These are phyloP conservation scores for Pseudachorutes palmiensis DNA, from an alignment of 1,140 invertebrate species.

Conservation along the genomic window DNA sequence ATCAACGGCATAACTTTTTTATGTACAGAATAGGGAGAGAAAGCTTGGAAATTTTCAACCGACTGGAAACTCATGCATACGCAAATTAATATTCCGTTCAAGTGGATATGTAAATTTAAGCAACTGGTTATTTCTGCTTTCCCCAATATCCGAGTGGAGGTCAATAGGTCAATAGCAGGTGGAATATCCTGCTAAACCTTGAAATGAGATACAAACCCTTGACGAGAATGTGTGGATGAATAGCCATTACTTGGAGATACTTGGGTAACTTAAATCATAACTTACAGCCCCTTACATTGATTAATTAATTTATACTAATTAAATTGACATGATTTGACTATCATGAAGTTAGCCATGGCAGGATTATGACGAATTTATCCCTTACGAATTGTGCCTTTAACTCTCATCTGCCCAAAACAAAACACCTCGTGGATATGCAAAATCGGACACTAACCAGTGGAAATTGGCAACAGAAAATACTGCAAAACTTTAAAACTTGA, in stretches of 20 bases:
- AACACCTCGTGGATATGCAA: neutral
- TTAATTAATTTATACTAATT: neutral
- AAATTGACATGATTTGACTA: conserved; percentile 9
- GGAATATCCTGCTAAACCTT: too few species aligned
- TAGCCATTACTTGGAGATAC: neutral
- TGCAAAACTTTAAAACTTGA: neutral
- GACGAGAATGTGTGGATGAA: neutral
- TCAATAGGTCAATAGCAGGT: neutral
- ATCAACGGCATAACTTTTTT: too few species aligned
- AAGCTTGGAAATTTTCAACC: too few species aligned
- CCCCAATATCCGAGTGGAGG: too few species aligned
- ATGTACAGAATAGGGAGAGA: too few species aligned
- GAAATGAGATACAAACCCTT: neutral
- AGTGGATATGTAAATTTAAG: neutral
- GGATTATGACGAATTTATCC: neutral
- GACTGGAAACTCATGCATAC: too few species aligned
- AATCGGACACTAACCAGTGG: neutral
- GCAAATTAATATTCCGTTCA: neutral
- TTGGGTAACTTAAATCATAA: neutral
- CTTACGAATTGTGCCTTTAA: neutral
- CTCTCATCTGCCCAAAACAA: neutral
- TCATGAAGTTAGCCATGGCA: conserved; percentile 1
- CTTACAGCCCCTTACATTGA: neutral
- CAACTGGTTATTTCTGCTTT: neutral
- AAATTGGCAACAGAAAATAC: neutral